Evolutionary conservation across 2,797 vertebrate species (phyloP), one percentile per base, ranked within the genome.

Genomic region (Botia kubotai): DNA sequence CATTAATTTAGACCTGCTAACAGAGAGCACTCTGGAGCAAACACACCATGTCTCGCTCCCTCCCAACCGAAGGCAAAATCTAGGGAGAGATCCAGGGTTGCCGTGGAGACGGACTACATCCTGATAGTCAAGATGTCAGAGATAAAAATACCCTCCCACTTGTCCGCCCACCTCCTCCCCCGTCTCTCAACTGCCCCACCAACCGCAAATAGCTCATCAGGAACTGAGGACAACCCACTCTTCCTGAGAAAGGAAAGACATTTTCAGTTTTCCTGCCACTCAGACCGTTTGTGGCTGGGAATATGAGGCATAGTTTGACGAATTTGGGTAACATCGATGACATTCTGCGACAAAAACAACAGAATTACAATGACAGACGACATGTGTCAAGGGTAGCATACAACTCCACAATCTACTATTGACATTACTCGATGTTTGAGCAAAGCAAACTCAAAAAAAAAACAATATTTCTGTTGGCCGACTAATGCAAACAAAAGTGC

Each of bases 81-180:
- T 76, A 71, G 17, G 6, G 46, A 55, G 72, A 82, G 83, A 89
- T 60, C 74, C 78, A 77, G 85, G 85, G 92, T 94, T 92, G 87
- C 92, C 87, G 94, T 93, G 90, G 91, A 89, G 74, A 86, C 12
- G 4, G 62, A 92, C 91, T 72, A 88, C 83, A 87, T 90, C 87
- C 91, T 86, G 86, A 91, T 90, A 92, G 87, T 92, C 86, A 91
- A 91, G 89, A 93, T 90, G 90, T 62, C 58, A 0, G 79, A 78
- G 91, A 90, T 94, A 93, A 94, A 94, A 94, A 93, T 93, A 94
- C 86, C 11, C 11, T 6, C 80, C 83, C 0, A 81, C 55, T 0
- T 3, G 8, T n/a, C 65, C 12, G 10, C 81, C 60, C 23, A 39
- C 77, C 7, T 83, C 85, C 73, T 83, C 80, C 82, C 75, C 83